These are phyloP conservation scores for Pyrrhura leucotis DNA, from an alignment of 2,797 vertebrate species.

Conservation along the genomic window DNA sequence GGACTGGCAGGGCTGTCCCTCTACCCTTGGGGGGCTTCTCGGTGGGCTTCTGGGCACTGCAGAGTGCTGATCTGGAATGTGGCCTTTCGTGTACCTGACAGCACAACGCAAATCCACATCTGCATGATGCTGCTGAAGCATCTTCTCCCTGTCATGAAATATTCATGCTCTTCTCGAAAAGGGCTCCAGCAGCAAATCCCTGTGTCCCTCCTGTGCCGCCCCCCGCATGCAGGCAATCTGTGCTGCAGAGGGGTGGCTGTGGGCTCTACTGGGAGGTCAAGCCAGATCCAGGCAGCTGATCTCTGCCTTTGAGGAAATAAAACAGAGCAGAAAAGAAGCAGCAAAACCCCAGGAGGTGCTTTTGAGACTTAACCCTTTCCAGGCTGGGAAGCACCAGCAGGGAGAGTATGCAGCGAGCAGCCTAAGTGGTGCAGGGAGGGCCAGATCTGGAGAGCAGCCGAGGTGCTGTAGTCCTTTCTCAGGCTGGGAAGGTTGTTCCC, in stretches of 20 bases:
- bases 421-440: neutral
- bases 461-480: neutral
- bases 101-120: neutral
- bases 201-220: neutral
- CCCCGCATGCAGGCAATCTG: neutral
- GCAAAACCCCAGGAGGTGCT: neutral
- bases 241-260: neutral
- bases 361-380: constrained; percentile 13
- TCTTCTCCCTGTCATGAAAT: neutral
- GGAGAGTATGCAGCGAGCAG: neutral
- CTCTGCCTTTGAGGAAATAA: constrained; percentile 11
- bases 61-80: neutral
- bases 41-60: neutral
- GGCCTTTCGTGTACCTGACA: neutral
- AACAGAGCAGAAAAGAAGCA: neutral
- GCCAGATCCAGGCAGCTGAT: neutral
- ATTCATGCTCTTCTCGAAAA: neutral
- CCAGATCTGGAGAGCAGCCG: fast-evolving
- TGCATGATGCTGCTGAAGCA: neutral
- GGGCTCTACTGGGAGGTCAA: neutral
- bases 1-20: neutral
- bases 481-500: neutral
- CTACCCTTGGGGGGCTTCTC: neutral
- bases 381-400: neutral
- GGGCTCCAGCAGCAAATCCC: neutral